Percentiles rank a stretch among this genome's conserved stretches.
phyloP scores from a whole-genome alignment of 2,797 vertebrate genomes.

The Melanotaenia maccullochi region DNA sequence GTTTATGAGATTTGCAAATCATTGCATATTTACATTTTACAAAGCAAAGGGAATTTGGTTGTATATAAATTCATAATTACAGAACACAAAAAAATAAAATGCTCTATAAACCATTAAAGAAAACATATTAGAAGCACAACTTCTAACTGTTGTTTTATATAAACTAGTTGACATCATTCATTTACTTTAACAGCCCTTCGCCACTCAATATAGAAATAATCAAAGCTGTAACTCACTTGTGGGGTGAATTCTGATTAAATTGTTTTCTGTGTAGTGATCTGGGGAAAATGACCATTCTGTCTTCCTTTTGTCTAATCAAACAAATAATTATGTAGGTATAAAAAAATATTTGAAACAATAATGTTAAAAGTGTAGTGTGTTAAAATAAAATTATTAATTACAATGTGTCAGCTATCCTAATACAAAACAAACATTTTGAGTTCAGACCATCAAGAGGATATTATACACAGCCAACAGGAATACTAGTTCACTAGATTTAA shows the following conservation, averaged over 20 bases:
- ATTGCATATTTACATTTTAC: background rate
- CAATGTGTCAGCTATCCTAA: background rate
- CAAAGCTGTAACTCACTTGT: background rate
- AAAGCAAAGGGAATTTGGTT: background rate
- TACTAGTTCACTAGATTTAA: background rate
- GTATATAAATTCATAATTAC: background rate
- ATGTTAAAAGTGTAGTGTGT: background rate
- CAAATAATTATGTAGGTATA: background rate
- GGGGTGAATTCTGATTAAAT: background rate
- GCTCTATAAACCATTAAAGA: background rate
- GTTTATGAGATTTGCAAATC: background rate
- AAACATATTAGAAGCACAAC: background rate
- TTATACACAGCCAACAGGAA: background rate
- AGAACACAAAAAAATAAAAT: background rate
- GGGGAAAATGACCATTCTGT: background rate
- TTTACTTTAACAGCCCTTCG: background rate
- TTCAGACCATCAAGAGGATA: background rate
- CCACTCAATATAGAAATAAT: background rate
- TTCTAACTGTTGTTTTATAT: background rate
- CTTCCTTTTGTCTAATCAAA: background rate
- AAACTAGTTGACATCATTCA: background rate
- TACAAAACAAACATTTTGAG: background rate
- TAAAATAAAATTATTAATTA: background rate
- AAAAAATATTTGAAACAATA: background rate
- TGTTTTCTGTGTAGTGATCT: background rate